Percentiles rank a stretch among this genome's conserved stretches.
Conservation (phyloP, 2,113 vertebrate species). For the Passer montanus region DNA sequence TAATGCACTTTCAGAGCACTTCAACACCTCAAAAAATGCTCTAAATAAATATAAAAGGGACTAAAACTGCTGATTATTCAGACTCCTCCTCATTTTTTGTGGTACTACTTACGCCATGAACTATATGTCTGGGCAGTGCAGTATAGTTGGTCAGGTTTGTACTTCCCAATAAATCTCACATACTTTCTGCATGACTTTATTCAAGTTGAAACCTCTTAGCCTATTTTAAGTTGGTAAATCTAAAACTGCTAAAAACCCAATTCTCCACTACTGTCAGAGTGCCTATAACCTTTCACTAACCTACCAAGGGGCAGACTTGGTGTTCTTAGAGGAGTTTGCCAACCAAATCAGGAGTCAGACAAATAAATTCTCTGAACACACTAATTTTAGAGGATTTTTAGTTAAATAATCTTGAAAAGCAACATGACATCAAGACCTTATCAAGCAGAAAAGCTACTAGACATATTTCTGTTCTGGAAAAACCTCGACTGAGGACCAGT, state of each 20-base stretch:
- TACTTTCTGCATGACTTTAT: fast-evolving
- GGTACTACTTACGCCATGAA: neutral
- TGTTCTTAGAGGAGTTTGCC: neutral
- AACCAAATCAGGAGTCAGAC: neutral
- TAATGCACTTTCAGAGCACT: neutral
- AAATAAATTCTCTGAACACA: neutral
- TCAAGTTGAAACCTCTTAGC: neutral
- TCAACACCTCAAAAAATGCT: neutral
- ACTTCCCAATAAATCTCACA: neutral
- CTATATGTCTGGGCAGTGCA: neutral
- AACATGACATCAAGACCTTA: neutral
- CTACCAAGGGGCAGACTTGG: neutral
- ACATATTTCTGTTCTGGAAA: neutral
- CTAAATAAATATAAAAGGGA: neutral
- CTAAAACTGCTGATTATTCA: neutral
- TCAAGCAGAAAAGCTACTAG: neutral
- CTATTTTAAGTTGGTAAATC: neutral
- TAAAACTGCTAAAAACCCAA: neutral
- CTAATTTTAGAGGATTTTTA: neutral
- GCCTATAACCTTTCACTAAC: neutral
- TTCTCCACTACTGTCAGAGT: neutral
- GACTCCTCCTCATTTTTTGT: neutral
- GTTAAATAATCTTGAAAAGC: neutral
- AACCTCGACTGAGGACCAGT: neutral
- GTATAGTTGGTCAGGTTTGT: neutral